Evolutionary conservation across 1,140 invertebrate genomes (phyloP), one percentile per base, ranked within the genome.

Genomic region (Drosophila neocordata): DNA sequence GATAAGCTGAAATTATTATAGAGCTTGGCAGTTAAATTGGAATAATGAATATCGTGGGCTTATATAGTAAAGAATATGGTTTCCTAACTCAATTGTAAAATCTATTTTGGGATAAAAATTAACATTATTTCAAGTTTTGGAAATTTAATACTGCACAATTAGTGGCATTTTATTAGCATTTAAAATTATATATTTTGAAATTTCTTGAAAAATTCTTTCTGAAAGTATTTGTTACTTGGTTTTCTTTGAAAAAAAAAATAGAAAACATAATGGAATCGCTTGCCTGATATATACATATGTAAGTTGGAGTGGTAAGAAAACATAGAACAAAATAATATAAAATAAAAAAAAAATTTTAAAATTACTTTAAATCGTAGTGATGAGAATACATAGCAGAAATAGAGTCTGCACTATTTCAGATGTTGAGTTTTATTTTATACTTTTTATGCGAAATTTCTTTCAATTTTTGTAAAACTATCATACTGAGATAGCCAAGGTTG

Each of bases 1-100:
- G 70, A 73, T 73, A 73, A 73, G 71, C 62, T 62, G 71, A 51
- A 71, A 63, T 37, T 15, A 55, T 18, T 24, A n/a, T 31, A 53
- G 38, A 31, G 41, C 18, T 20, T 44, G 41, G 13, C 41, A 44
- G 41, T 44, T 44, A 44, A 44, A 44, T 44, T 13, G 41, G 12
- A 15, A 44, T 18, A 48, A 48, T 9, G n/a, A 48, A 20, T 48
- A 48, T 48, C 41, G 41, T 48, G 41, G 34, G 18, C 24, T 51
- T 63, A 63, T 24, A 27, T 2, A 44, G 6, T 44, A 44, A 18
- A 15, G 41, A 6, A 44, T 5, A 38, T 0, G 37, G 11, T 12
- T 37, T 24, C 24, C 11, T 7, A 44, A 15, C 41, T 1, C 1
- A 24, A 24, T 24, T 24, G 4, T 2, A 31, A 6, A 20, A 48